phyloP scores from a whole-genome alignment of 2,888 invertebrate species.

The Caenorhabditis sp. region DNA sequence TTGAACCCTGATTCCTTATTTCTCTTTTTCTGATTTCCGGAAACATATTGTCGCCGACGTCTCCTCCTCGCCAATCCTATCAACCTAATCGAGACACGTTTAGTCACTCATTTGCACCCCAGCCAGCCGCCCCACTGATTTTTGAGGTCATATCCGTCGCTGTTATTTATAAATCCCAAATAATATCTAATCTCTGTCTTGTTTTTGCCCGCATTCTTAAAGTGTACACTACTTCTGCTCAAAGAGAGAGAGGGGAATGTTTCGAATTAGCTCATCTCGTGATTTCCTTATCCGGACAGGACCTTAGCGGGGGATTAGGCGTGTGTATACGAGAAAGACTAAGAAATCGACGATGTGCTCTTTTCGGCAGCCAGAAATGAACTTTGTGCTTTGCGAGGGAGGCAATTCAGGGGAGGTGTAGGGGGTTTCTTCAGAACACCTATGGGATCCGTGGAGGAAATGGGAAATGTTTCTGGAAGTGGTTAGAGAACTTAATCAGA shows the following conservation, averaged over 20 bases:
- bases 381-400: conserved; percentile 53
- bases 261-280: conserved; percentile 46
- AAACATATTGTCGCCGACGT: not conserved
- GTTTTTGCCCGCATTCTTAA: conserved; percentile 2
- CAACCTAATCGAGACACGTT: conserved; percentile 7
- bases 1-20: too few relatives aligned
- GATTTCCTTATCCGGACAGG: conserved; percentile 32
- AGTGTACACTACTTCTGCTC: not conserved
- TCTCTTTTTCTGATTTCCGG: conserved; percentile 13
- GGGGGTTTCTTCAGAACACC: too few relatives aligned
- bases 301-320: not conserved
- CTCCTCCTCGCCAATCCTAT: not conserved
- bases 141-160: conserved; percentile 52
- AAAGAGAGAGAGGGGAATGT: conserved; percentile 1
- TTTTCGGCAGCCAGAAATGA: conserved; percentile 17
- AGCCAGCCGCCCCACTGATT: too few relatives aligned
- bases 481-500: too few relatives aligned
- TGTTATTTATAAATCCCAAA: conserved; percentile 32
- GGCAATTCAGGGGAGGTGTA: too few relatives aligned
- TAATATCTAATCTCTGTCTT: conserved; percentile 2
- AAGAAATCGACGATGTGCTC: not conserved
- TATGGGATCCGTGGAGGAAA: too few relatives aligned
- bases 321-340: conserved; percentile 21
- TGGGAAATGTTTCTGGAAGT: too few relatives aligned
- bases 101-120: conserved; percentile 17